These are phyloP conservation scores for zebrafish (Danio rerio) DNA, from an alignment of 2,113 vertebrate genomes.

Conservation along the genomic window GRCz12tu NC_133178.1:35899501-35900000, in stretches of 20 bases:
- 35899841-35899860: slow-evolving; percentile 93
- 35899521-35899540: no score
- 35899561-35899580: no score
- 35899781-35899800: slow-evolving; percentile 87
- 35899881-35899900: slow-evolving; percentile 87
- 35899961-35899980: slow-evolving; percentile 98
- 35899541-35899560: no score
- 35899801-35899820: slow-evolving; percentile 91
- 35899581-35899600: no score
- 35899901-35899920: slow-evolving; percentile 51
- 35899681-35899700: background rate
- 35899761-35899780: slow-evolving; percentile 95
- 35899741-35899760: slow-evolving; percentile 91
- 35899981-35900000: slow-evolving; percentile 83
- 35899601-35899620: no score
- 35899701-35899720: slow-evolving; percentile 70
- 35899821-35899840: slow-evolving; percentile 96
- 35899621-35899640: no score
- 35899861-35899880: slow-evolving; percentile 97
- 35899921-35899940: slow-evolving; percentile 81
- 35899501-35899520: no score
- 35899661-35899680: no score
- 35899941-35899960: slow-evolving; percentile 97
- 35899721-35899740: slow-evolving; percentile 85
- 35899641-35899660: no score